Conservation (phyloP, 2,797 vertebrate genomes). For the Hemitrygon akajei region DNA sequence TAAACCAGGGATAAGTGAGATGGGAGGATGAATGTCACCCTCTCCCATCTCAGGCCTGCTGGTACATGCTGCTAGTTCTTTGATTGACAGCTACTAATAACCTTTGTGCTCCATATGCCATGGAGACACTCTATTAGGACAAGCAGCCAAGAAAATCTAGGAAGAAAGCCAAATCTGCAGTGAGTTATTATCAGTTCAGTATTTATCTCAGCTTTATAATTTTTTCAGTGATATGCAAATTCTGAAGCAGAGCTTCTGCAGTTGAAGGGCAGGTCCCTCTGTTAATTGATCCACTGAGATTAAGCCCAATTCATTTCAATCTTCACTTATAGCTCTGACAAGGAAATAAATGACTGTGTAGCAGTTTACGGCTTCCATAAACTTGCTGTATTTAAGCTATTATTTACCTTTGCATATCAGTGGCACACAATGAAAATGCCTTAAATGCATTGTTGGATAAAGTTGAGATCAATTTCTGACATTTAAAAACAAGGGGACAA, state of each 20-base stretch:
- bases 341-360: slow-evolving; percentile 80
- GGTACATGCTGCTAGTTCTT: slow-evolving; percentile 57
- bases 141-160: slow-evolving; percentile 77
- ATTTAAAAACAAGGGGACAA: background rate
- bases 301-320: slow-evolving; percentile 64
- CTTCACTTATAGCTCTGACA: slow-evolving; percentile 63
- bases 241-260: slow-evolving; percentile 70
- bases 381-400: slow-evolving; percentile 47
- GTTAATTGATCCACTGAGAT: slow-evolving; percentile 94
- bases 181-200: slow-evolving; percentile 84
- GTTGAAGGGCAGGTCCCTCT: slow-evolving; percentile 85
- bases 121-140: slow-evolving; percentile 81
- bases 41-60: slow-evolving; percentile 60
- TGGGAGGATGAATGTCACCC: slow-evolving; percentile 68
- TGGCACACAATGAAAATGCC: background rate
- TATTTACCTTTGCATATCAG: slow-evolving; percentile 4
- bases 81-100: slow-evolving; percentile 89
- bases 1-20: slow-evolving; percentile 63
- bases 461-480: background rate
- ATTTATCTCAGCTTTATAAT: slow-evolving; percentile 73
- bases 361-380: slow-evolving; percentile 66
- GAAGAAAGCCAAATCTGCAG: slow-evolving; percentile 78
- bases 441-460: background rate
- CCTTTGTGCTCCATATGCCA: slow-evolving; percentile 77
- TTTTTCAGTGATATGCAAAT: slow-evolving; percentile 85